These are phyloP conservation scores for Phylloscopus whistleri DNA, from an alignment of 2,113 vertebrate genomes.

Conservation along the genomic window DNA sequence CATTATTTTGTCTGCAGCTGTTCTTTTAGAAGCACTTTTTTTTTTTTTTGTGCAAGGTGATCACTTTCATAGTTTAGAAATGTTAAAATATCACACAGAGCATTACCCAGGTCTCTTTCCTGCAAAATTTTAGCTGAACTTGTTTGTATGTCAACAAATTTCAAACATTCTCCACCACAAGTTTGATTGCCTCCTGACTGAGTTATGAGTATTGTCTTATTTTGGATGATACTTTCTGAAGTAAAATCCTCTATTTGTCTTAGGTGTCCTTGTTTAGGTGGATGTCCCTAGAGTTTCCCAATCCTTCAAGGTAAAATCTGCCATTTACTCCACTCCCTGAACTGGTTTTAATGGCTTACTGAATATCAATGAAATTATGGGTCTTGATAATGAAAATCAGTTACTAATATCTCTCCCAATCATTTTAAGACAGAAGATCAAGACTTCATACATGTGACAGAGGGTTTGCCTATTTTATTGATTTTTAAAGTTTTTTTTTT, in stretches of 20 bases:
- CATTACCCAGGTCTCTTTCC: neutral
- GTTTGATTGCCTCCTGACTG: neutral
- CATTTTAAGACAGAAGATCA: neutral
- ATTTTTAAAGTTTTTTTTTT: neutral
- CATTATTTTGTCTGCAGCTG: neutral
- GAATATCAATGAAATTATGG: neutral
- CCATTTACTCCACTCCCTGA: neutral
- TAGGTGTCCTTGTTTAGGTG: neutral
- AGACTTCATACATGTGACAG: neutral
- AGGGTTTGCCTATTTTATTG: neutral
- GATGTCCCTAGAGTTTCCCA: neutral
- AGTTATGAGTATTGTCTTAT: neutral
- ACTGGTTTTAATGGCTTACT: neutral
- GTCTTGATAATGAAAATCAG: neutral
- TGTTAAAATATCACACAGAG: neutral
- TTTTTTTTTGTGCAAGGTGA: neutral
- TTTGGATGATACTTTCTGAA: neutral
- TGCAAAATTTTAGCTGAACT: accelerated
- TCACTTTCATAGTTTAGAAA: neutral
- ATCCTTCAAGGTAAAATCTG: neutral
- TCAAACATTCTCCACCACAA: neutral
- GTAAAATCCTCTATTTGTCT: neutral
- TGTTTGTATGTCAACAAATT: neutral
- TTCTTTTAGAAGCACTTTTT: neutral
- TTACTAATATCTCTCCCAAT: neutral